phyloP scores from a whole-genome alignment of 2,113 vertebrate species.

The Thermophis baileyi region DNA sequence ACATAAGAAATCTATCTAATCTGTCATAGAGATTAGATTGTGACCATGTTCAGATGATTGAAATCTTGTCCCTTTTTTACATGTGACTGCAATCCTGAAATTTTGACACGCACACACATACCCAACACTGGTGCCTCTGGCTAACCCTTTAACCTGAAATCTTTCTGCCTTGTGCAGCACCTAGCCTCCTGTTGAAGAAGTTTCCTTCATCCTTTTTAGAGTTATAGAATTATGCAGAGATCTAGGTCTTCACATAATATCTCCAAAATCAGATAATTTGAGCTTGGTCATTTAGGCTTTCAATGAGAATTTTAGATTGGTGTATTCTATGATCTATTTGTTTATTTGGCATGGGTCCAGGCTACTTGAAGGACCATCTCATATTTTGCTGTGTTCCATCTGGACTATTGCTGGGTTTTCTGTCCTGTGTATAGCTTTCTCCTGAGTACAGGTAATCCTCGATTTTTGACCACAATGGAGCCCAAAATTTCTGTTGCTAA shows the following conservation, averaged over 20 bases:
- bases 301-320: not conserved
- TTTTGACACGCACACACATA: not conserved
- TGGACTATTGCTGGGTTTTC: not conserved
- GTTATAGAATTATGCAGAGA: not conserved
- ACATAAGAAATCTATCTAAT: not conserved
- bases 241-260: not conserved
- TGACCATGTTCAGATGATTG: not conserved
- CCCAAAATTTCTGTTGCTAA: not conserved
- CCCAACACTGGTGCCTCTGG: constrained; percentile 13
- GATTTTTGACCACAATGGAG: not conserved
- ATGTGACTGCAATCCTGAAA: not conserved
- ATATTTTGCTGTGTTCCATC: not conserved
- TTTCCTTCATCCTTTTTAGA: not conserved
- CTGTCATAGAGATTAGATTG: not conserved
- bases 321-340: not conserved
- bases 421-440: not conserved
- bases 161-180: not conserved
- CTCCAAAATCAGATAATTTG: not conserved
- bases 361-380: not conserved
- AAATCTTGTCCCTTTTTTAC: not conserved
- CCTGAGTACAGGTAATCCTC: not conserved
- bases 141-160: constrained; percentile 6
- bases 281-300: not conserved
- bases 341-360: not conserved
- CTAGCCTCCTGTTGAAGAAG: not conserved